Base-by-base conservation (phyloP, 2,797 vertebrate species). In the Hydrolagus colliei region DNA sequence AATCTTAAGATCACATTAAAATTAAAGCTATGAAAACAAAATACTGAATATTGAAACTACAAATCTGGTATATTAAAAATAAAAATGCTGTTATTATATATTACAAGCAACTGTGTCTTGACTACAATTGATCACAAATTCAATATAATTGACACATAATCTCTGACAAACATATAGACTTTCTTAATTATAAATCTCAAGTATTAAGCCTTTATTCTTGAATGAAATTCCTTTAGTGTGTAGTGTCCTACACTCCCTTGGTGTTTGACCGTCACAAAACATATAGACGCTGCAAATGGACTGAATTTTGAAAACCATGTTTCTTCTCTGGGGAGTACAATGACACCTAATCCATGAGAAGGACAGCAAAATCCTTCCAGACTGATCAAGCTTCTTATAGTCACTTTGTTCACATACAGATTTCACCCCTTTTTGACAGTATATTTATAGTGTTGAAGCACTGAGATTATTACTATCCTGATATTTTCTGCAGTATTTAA, bases 61-160 rank as follows among this genome's bases (percentile, higher is more conserved):
- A 84, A 71, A 41, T 32, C 79, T 52, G 27, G 3, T 84, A 84
- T 4, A 9, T 35, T 20, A 35, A 84, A 71, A 84, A 84, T 71
- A 71, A 71, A 84, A 11, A 68, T 41, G 4, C 65, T 13, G 6
- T 71, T 71, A 22, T 82, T 62, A 8, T 20, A 71, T 6, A 52
- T 10, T 14, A 71, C 20, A 84, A 71, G 27, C n/a, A 84, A 71
- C 16, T 84, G 75, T 61, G 52, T 84, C 13, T 52, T 84, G 79
- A 84, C 32, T 52, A 16, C n/a, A 84, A 18, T 52, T 11, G 65
- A 68, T 71, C 65, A 84, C 79, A 32, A 71, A 84, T 27, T 68
- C 65, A 68, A 84, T 71, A 41, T 84, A 67, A 84, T 84, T 84
- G 79, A 71, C 35, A 84, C 18, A 84, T 84, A 68, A 84, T 84